Evolutionary conservation across 2,888 invertebrate genomes (phyloP).

Genomic region (Pharmacophagus antenor): DNA sequence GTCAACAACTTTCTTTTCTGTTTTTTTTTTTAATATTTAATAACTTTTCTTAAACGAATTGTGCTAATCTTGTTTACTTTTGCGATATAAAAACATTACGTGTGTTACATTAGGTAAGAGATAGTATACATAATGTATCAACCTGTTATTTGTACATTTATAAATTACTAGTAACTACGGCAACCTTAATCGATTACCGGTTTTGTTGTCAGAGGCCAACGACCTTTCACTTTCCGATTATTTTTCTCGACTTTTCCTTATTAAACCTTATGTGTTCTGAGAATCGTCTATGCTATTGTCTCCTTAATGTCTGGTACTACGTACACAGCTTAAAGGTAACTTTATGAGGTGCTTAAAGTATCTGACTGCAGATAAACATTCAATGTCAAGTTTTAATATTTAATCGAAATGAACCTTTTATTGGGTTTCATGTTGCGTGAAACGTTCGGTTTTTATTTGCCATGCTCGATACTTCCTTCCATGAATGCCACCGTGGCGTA

Average conservation of each 20-base stretch:
- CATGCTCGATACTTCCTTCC: too few relatives aligned
- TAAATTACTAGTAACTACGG: not conserved
- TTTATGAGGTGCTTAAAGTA: not conserved
- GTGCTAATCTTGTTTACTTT: too few relatives aligned
- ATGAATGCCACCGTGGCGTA: too few relatives aligned
- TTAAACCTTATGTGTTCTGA: not conserved
- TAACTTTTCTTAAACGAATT: too few relatives aligned
- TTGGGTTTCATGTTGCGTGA: too few relatives aligned
- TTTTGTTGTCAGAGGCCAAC: slow-evolving; percentile 17
- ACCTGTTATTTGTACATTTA: not conserved
- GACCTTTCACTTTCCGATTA: slow-evolving; percentile 21
- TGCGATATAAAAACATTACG: too few relatives aligned
- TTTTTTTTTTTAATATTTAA: too few relatives aligned
- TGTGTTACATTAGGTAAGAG: too few relatives aligned
- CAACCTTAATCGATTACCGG: slow-evolving; percentile 9
- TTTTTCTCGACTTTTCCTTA: slow-evolving; percentile 22
- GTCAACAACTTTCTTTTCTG: too few relatives aligned
- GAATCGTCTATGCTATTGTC: not conserved
- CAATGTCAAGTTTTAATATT: not conserved
- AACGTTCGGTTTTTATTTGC: too few relatives aligned
- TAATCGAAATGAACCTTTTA: too few relatives aligned
- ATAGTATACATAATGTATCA: not conserved
- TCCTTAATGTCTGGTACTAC: not conserved
- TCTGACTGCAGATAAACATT: not conserved
- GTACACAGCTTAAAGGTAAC: not conserved